Evolutionary conservation across 1,140 invertebrate species (phyloP).

Genomic region (Papilio dardanus): DNA sequence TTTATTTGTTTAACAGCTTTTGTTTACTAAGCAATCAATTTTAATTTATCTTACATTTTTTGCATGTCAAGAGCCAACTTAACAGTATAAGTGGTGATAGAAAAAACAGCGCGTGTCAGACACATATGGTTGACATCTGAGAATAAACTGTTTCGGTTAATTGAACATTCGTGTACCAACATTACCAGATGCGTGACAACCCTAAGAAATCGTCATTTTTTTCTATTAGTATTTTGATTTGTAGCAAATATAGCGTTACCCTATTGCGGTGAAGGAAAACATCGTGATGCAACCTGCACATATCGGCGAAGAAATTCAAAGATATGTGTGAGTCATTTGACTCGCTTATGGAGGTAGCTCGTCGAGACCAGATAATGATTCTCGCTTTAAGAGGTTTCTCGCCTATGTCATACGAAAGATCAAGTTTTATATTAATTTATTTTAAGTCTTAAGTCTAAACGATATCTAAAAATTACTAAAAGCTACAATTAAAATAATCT

Average conservation of each 20-base stretch:
- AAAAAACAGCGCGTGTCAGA: conserved; percentile 41
- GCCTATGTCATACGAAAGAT: too few relatives aligned
- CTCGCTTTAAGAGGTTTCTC: too few relatives aligned
- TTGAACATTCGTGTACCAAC: conserved; percentile 53
- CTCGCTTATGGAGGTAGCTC: too few relatives aligned
- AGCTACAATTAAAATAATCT: not conserved
- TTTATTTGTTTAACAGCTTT: not conserved
- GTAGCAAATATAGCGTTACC: not conserved
- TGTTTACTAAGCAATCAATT: not conserved
- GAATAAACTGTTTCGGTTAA: conserved; percentile 45
- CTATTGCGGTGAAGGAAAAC: too few relatives aligned
- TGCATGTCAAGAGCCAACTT: not conserved
- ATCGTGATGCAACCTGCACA: too few relatives aligned
- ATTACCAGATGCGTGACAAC: conserved; percentile 26
- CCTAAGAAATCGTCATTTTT: conserved; percentile 1
- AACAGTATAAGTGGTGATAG: conserved; percentile 14
- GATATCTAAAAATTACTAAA: too few relatives aligned
- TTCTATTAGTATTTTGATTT: not conserved
- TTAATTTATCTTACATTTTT: conserved; percentile 3
- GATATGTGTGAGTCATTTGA: too few relatives aligned
- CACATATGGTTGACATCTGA: conserved; percentile 49
- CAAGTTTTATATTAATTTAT: too few relatives aligned
- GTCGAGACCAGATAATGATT: too few relatives aligned
- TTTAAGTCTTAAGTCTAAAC: too few relatives aligned
- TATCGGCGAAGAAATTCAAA: too few relatives aligned